Evolutionary conservation across 2,888 invertebrate species (phyloP).

Genomic region (Linyphia triangularis): DNA sequence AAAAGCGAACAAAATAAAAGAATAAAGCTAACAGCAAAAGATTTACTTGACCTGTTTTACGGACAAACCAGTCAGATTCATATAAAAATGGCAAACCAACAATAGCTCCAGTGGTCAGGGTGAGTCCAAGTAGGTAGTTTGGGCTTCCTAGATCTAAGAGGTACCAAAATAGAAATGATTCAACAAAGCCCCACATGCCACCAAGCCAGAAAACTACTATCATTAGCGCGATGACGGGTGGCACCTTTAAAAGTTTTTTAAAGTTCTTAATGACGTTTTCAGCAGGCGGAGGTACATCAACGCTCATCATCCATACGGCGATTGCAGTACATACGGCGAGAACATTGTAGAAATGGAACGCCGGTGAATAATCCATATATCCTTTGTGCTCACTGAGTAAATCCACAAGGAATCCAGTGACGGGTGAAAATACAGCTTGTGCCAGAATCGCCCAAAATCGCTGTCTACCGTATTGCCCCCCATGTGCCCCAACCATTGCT

Average conservation of each 20-base stretch:
- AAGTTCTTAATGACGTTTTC: slow-evolving; percentile 89
- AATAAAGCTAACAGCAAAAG: slow-evolving; percentile 91
- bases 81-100: slow-evolving; percentile 91
- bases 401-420: slow-evolving; percentile 77
- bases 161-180: slow-evolving; percentile 92
- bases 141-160: slow-evolving; percentile 89
- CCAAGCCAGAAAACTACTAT: slow-evolving; percentile 90
- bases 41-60: slow-evolving; percentile 89
- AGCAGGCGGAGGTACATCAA: slow-evolving; percentile 87
- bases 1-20: slow-evolving; percentile 89
- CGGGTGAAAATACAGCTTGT: slow-evolving; percentile 79
- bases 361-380: slow-evolving; percentile 91
- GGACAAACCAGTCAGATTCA: slow-evolving; percentile 90
- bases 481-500: slow-evolving; percentile 90
- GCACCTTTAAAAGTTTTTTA: slow-evolving; percentile 87
- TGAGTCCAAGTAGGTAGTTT: slow-evolving; percentile 89
- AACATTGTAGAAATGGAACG: slow-evolving; percentile 90
- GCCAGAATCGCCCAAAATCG: slow-evolving; percentile 80
- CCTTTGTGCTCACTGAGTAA: slow-evolving; percentile 80
- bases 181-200: slow-evolving; percentile 93
- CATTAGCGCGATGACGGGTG: slow-evolving; percentile 89
- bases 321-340: slow-evolving; percentile 87
- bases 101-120: slow-evolving; percentile 90
- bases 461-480: slow-evolving; percentile 79
- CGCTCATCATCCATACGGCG: slow-evolving; percentile 88